phyloP scores from a whole-genome alignment of 2,888 invertebrate species.

The Meteorus cinctellus region DNA sequence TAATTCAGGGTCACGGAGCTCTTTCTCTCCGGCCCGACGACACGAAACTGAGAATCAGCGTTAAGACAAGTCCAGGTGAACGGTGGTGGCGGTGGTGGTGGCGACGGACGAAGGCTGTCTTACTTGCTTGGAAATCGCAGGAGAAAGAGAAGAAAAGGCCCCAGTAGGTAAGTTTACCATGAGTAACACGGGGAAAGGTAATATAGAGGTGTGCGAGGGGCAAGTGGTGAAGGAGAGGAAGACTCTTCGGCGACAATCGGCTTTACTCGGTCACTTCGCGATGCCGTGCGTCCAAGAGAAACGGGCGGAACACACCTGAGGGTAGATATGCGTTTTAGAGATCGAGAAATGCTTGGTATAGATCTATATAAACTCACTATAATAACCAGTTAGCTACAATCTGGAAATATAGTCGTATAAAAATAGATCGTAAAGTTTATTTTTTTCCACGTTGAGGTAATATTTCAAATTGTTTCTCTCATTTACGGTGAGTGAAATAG shows the following conservation, averaged over 20 bases:
- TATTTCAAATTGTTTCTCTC: neutral
- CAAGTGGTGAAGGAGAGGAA: conserved; percentile 38
- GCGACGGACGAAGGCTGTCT: conserved; percentile 42
- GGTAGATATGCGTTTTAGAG: conserved; percentile 40
- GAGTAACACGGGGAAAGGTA: conserved; percentile 31
- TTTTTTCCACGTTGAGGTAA: neutral
- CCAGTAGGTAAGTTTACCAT: neutral
- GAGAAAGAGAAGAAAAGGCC: conserved; percentile 35
- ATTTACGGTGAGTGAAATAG: neutral
- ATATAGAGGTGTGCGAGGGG: conserved; percentile 28
- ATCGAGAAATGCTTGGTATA: conserved; percentile 34
- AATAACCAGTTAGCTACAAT: neutral
- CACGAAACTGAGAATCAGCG: conserved; percentile 67
- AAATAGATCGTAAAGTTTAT: neutral
- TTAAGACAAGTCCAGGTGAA: conserved; percentile 62
- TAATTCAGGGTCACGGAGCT: conserved; percentile 70
- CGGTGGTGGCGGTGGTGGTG: conserved; percentile 52
- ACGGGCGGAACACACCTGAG: conserved; percentile 44
- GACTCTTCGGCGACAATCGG: conserved; percentile 40
- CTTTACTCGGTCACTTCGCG: conserved; percentile 40
- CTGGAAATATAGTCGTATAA: neutral
- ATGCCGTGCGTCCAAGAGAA: conserved; percentile 28
- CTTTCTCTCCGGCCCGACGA: conserved; percentile 71
- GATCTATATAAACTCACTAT: neutral
- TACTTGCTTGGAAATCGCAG: conserved; percentile 42